Conservation (phyloP, 2,797 vertebrate species). For the Trichosurus vulpecula region DNA sequence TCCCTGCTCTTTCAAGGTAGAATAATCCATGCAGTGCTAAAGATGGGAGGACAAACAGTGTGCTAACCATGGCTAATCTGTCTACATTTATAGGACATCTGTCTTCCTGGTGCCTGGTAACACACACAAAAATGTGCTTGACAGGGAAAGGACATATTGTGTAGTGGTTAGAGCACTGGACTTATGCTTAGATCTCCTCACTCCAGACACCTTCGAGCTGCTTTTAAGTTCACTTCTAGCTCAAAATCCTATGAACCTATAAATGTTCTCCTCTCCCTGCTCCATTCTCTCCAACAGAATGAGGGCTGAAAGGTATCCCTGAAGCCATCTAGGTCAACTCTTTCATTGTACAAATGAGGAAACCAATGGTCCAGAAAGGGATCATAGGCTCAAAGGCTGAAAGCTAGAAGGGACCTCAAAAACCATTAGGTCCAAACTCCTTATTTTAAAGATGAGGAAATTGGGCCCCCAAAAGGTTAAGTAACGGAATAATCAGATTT, state of each 20-base stretch:
- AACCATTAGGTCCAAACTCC: neutral
- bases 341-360: neutral
- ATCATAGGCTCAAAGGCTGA: neutral
- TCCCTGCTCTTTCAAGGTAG: conserved; percentile 12
- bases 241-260: neutral
- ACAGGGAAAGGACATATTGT: conserved; percentile 19
- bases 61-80: neutral
- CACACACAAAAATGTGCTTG: neutral
- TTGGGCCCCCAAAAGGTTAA: neutral
- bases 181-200: neutral
- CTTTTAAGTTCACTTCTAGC: neutral
- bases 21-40: neutral
- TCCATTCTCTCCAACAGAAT: neutral
- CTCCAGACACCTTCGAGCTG: neutral
- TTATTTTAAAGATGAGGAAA: neutral
- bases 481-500: neutral
- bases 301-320: neutral
- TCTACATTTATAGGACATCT: neutral
- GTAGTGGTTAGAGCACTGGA: neutral
- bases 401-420: neutral
- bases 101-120: neutral
- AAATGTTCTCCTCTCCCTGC: neutral
- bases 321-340: neutral
- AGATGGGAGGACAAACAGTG: rapidly evolving
- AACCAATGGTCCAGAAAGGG: neutral